Base-by-base conservation (phyloP, 2,113 vertebrate species). In the Melanerpes formicivorus region DNA sequence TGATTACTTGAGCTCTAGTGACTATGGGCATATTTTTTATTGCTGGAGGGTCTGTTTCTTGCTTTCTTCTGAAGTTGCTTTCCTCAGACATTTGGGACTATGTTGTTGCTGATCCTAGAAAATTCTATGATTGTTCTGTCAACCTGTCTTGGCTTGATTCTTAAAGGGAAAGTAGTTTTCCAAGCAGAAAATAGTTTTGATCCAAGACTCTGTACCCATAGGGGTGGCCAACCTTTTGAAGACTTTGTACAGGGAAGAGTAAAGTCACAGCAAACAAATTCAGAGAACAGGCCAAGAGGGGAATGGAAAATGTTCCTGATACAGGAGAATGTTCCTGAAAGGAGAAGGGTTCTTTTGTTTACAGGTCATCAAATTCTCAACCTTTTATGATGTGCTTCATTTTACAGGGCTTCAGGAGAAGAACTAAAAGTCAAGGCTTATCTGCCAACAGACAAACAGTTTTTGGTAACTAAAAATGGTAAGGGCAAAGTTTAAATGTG, bases 391-490 rank as follows among this genome's bases (percentile, higher is more conserved):
- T 95, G 25, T 93, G 52, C 40, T 97, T 95, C 78, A 30, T 96
- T 96, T 96, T 94, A 46, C 96, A 99, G 99, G 99, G 98, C 99
- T 72, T 92, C 97, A 34, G 99, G 99, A 80, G 99, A 99, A 96
- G 99, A 99, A 93, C 96, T 97, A 16, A 99, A 99, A 96, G 98
- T 99, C 95, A 99, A 99, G 96, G 98, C 98, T 26, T 99, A 99
- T 87, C 96, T 99, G 58, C 99, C 99, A 23, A 97, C 97, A 85
- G 99, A 99, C 84, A 99, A 99, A 97, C 99, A 99, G 94, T 99
- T 99, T 94, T 98, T 99, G 91, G 97, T 99, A 96, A 99, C 99
- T 32, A 99, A 99, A 97, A 99, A 99, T 95, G 99, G 99, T 99
- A 98, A 98, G 98, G 73, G 72, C 87, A 59, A 72, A 77, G 54